These are phyloP conservation scores for Andrena minutula DNA, from an alignment of 2,888 invertebrate genomes.

Conservation along the genomic window DNA sequence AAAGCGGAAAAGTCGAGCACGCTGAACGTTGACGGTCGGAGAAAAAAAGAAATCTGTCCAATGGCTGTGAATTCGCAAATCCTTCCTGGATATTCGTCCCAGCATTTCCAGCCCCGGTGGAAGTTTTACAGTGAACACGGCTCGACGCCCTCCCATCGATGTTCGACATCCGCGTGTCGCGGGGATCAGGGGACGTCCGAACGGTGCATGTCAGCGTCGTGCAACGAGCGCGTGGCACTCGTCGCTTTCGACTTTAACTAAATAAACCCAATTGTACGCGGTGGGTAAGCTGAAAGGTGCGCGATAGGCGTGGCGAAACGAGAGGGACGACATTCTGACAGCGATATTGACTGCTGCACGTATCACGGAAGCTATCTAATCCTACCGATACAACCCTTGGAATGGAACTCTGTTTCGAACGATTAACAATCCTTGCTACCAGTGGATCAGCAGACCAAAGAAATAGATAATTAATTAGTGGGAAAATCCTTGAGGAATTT, in stretches of 20 bases:
- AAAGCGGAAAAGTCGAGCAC: too few relatives aligned
- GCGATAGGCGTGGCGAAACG: conserved; percentile 75
- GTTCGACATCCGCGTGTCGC: conserved; percentile 39
- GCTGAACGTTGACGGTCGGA: too few relatives aligned
- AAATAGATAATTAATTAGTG: too few relatives aligned
- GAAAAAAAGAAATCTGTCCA: neutral
- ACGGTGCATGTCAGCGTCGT: conserved; percentile 25
- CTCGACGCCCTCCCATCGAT: neutral
- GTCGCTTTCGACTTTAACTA: conserved; percentile 63
- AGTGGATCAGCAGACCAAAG: neutral
- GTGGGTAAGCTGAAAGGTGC: conserved; percentile 76
- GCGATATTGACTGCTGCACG: conserved; percentile 59
- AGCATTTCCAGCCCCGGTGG: neutral
- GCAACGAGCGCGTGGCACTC: conserved; percentile 48
- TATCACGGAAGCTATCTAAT: conserved; percentile 59
- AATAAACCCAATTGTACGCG: conserved; percentile 78
- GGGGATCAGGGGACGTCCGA: conserved; percentile 46
- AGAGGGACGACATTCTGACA: conserved; percentile 58
- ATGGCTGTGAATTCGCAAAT: neutral
- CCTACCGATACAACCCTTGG: conserved; percentile 10
- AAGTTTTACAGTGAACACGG: conserved; percentile 21
- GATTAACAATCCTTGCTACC: neutral
- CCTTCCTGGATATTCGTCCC: neutral
- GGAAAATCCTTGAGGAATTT: too few relatives aligned
- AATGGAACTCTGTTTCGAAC: neutral